Evolutionary conservation across 2,888 invertebrate species (phyloP), one percentile per base, ranked within the genome.

Genomic region (Cephus runcator): DNA sequence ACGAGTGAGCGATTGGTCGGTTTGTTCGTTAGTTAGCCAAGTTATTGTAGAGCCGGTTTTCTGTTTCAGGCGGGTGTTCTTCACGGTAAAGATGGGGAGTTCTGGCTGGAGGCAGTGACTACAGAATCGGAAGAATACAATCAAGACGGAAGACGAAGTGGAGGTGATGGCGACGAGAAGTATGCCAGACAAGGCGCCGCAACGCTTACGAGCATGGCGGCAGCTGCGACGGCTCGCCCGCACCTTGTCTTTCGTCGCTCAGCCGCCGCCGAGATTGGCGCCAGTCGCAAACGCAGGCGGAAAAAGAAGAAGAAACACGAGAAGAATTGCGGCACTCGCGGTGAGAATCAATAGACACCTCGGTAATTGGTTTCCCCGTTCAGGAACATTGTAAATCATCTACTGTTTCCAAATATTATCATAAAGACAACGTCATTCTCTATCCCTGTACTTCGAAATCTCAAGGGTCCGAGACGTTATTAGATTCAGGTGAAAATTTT

Each of bases 291-390:
- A 80, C 82, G 82, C 75, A 79, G 84, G 77, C 81, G 83, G 84
- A 93, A 92, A 88, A 92, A 91, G 92, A 92, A 90, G 88, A 92
- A 89, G 90, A 92, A 92, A 88, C 92, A 92, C 85, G 92, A 92
- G 89, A 93, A 92, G 87, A 91, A 91, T 81, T 92, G 92, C 83
- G 92, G 92, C 79, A 92, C 92, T 77, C 90, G 90, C 81, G 92
- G 92, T 92, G 84, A 90, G 91, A 85, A 80, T 79, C 79, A 40
- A 6, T 40, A 40, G 40, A 40, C 40, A 15, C 40, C 15, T 40
- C 15, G 40, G 40, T 40, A 15, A 40, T 40, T 15, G 40, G 40
- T 15, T 40, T 15, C 40, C 15, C 15, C 6, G 6, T 40, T 3
- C 11, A 33, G 30, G 30, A 12, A 30, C 15, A 11, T 71, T 71